These are phyloP conservation scores for Conomelus anceps DNA, from an alignment of 2,888 invertebrate genomes.

Conservation along the genomic window DNA sequence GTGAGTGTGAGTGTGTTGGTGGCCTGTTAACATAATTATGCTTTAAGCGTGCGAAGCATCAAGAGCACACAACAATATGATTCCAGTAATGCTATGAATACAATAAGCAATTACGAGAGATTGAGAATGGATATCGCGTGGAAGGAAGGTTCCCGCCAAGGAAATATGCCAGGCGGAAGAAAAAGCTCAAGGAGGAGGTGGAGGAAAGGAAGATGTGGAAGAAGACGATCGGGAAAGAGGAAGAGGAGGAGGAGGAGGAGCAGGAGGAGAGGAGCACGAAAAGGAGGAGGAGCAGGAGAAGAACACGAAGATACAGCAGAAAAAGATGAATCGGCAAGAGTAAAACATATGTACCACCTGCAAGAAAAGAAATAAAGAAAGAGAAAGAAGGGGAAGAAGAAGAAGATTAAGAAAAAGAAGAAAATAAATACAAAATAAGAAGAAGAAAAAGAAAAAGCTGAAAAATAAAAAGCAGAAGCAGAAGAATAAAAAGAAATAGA, in stretches of 20 bases:
- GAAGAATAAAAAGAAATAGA: not conserved
- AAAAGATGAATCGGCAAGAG: not conserved
- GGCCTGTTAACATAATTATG: slow-evolving; percentile 19
- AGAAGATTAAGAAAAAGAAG: too few relatives aligned
- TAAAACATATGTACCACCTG: too few relatives aligned
- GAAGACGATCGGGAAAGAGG: not conserved
- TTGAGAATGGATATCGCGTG: not conserved
- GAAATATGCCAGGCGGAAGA: not conserved
- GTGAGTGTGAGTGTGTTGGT: not conserved
- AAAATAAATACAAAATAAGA: too few relatives aligned
- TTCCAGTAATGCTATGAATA: slow-evolving; percentile 21
- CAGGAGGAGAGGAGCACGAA: not conserved
- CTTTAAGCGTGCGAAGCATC: slow-evolving; percentile 17
- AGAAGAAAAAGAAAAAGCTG: not conserved
- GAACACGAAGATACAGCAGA: not conserved
- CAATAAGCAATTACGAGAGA: slow-evolving; percentile 16
- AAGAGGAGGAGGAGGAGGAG: not conserved
- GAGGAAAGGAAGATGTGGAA: not conserved
- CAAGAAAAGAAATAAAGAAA: too few relatives aligned
- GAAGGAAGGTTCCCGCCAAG: not conserved
- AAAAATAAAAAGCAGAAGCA: too few relatives aligned
- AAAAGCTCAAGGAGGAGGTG: too few relatives aligned
- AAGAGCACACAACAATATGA: slow-evolving; percentile 21
- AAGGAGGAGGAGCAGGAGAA: too few relatives aligned
- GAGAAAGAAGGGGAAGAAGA: not conserved